Conservation (phyloP, 2,888 invertebrate species). For the Noctuana brunneofusca region DNA sequence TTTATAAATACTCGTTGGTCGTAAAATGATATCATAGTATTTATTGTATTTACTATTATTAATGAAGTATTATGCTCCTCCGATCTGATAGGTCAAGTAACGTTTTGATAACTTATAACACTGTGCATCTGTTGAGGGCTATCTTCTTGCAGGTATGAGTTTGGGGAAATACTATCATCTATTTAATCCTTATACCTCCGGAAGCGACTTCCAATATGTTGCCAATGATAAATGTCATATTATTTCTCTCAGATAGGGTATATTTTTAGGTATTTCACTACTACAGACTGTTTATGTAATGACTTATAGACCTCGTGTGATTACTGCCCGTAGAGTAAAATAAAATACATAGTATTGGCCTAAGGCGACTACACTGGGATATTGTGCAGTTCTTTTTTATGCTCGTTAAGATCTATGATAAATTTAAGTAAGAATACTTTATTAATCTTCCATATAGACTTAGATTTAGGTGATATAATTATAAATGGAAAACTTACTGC, state of each 20-base stretch:
- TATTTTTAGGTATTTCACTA: constrained; percentile 18
- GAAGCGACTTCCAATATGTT: neutral
- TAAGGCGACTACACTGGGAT: constrained; percentile 21
- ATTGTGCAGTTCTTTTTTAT: constrained; percentile 13
- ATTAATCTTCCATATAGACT: neutral
- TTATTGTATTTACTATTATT: neutral
- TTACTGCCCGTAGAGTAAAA: constrained; percentile 28
- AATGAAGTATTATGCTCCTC: neutral
- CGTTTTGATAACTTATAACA: neutral
- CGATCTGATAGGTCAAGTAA: neutral
- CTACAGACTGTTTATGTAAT: constrained; percentile 26
- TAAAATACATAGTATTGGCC: constrained; percentile 30
- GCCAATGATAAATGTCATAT: neutral
- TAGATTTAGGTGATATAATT: constrained; percentile 2
- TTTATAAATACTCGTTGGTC: constrained; percentile 24
- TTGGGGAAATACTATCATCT: neutral
- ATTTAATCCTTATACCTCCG: neutral
- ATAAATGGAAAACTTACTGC: no score
- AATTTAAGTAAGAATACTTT: neutral
- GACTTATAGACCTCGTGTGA: constrained; percentile 29
- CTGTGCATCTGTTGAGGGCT: neutral
- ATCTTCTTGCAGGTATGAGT: neutral
- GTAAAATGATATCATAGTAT: constrained; percentile 6
- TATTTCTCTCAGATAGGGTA: neutral
- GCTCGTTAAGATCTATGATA: neutral